Base-by-base conservation (phyloP, 2,888 invertebrate species). In the Caenorhabditis japonica region DNA sequence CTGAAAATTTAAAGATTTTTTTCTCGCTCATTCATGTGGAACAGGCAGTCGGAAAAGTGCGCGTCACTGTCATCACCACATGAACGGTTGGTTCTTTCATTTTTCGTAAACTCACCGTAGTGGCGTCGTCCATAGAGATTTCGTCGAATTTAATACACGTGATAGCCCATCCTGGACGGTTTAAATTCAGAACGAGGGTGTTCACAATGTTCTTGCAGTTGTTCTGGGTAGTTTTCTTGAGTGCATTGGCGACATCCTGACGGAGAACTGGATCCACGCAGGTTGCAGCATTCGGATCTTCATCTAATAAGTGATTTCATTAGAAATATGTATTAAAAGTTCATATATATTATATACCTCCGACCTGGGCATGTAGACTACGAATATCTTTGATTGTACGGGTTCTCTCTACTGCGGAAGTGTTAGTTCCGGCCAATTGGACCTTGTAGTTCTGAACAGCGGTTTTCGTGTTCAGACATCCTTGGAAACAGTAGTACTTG, bases 401-500 rank as follows among this genome's bases (percentile, higher is more conserved):
- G 25, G 55, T 7, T 60, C 70, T 60, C 27, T 71, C 56, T 33
- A 44, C 17, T 19, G 21, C 17, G 4, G 60, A 53, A 5, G 17
- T 25, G 19, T 62, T 71, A 1, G 23, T 62, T 58, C 56, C 71
- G 3, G 71, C 43, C 23, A 62, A 27, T 12, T 15, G 27, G 12
- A 78, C 73, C 59, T 78, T 78, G 46, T 73, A 78, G 66, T 78
- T 78, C 34, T 78, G 78, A 17, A 75, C 61, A 21, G 70, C 78
- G 36, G 75, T 78, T 23, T 52, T 59, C 13, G 75, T 78, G 39
- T 75, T 71, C 44, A 78, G 53, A 19, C 78, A 78, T 36, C 70
- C 78, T 27, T 78, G 73, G 62, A 75, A 78, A 44, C 78, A 78
- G 51, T 70, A 75, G 53, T 61, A 75, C 17, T 62, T 51, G 8